Conservation (phyloP, 2,888 invertebrate genomes). For the Lepidocyrtinus sp. region DNA sequence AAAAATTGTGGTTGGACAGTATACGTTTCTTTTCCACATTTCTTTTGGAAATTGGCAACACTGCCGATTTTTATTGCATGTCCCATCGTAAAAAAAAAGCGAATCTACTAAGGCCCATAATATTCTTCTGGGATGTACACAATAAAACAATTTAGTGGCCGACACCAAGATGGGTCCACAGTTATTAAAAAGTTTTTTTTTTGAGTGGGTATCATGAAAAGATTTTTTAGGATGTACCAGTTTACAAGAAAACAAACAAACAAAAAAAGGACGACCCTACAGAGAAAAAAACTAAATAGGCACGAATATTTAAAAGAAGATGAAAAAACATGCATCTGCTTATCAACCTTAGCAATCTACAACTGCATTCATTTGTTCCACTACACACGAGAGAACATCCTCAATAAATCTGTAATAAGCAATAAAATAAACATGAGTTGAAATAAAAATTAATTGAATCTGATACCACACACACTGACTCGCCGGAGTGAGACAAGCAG, state of each 20-base stretch:
- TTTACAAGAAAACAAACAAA: no score
- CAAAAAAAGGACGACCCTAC: no score
- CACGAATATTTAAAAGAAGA: not conserved
- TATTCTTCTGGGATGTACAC: no score
- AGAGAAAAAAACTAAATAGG: no score
- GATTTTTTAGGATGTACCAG: no score
- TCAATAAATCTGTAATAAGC: constrained; percentile 57
- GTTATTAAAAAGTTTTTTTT: no score
- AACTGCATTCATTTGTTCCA: constrained; percentile 52
- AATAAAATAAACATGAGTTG: constrained; percentile 62
- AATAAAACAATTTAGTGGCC: no score
- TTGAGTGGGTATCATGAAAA: no score
- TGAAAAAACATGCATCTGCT: constrained; percentile 12
- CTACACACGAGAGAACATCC: constrained; percentile 42
- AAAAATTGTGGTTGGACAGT: no score
- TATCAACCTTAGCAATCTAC: constrained; percentile 26
- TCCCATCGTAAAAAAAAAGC: not conserved
- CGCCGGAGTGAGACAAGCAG: no score
- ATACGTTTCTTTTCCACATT: not conserved
- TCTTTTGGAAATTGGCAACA: not conserved
- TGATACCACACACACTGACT: constrained; percentile 51
- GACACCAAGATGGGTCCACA: no score
- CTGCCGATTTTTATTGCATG: not conserved
- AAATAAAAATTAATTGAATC: constrained; percentile 62
- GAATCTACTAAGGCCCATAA: no score